Evolutionary conservation across 37 sponge, comb jelly and placozoan species (phyloP).

Genomic region (Eunapius fragilis): DNA sequence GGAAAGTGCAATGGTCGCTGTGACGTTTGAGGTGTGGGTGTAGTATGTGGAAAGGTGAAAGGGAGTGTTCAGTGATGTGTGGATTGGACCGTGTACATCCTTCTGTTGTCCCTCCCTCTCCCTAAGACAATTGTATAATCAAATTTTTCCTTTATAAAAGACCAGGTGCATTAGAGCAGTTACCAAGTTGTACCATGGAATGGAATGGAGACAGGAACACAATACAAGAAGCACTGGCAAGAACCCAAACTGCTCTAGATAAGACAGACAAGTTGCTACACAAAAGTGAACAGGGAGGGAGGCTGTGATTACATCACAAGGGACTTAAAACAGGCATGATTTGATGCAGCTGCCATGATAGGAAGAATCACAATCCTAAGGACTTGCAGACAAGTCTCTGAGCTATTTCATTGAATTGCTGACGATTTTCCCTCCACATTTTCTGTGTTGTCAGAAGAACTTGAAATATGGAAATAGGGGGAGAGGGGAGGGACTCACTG

Average conservation of each 20-base stretch:
- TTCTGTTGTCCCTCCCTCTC: not conserved
- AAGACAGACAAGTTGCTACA: not conserved
- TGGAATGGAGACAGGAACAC: not conserved
- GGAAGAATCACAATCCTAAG: constrained; percentile 44
- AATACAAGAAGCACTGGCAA: not conserved
- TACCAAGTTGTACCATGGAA: not conserved
- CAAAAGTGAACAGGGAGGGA: not conserved
- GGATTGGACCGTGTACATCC: too few relatives aligned
- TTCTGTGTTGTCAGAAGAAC: constrained; percentile 59
- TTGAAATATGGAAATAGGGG: not conserved
- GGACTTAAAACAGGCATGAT: not conserved
- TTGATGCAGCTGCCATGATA: not conserved
- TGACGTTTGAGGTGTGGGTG: too few relatives aligned
- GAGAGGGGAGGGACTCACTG: constrained; percentile 48
- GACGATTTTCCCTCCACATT: constrained; percentile 94
- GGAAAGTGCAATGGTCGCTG: too few relatives aligned
- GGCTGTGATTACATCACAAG: not conserved
- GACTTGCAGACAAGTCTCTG: constrained; percentile 81
- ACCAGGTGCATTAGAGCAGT: not conserved
- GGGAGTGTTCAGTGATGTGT: too few relatives aligned
- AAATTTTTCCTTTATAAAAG: not conserved
- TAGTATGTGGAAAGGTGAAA: not conserved
- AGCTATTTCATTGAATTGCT: constrained; percentile 87
- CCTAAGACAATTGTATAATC: not conserved
- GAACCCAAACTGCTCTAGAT: not conserved